These are phyloP conservation scores for Mamestra configurata DNA, from an alignment of 1,140 invertebrate genomes.

Conservation along the genomic window DNA sequence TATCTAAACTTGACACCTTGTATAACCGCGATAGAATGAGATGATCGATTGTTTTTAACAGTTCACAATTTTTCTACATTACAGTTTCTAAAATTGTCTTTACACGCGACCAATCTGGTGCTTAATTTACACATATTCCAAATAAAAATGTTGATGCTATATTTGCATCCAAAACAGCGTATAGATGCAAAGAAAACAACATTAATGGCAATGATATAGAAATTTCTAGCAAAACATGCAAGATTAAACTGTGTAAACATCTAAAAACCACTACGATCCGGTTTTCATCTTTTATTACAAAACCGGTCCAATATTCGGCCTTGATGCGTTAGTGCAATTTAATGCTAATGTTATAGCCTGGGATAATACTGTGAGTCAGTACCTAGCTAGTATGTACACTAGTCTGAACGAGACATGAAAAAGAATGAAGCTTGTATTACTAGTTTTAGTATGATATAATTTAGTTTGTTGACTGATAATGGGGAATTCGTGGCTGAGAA, in stretches of 20 bases:
- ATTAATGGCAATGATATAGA: not conserved
- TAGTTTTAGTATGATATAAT: not conserved
- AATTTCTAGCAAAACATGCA: not conserved
- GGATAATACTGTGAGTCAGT: conserved; percentile 17
- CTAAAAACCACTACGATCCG: not conserved
- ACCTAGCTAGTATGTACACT: not conserved
- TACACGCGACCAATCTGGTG: not conserved
- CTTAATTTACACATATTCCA: not conserved
- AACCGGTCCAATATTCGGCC: conserved; percentile 32
- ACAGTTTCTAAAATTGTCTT: not conserved
- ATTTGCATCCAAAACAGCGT: not conserved
- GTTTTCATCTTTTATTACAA: conserved; percentile 17
- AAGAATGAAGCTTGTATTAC: conserved; percentile 2
- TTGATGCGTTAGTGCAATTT: conserved; percentile 36
- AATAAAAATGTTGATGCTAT: not conserved
- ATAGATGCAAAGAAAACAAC: not conserved
- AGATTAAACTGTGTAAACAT: conserved; percentile 18
- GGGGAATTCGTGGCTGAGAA: not conserved
- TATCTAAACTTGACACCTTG: too few species aligned
- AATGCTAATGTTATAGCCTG: conserved; percentile 18
- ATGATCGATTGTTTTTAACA: too few species aligned
- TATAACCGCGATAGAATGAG: too few species aligned
- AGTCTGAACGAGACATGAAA: not conserved
- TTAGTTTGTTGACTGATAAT: not conserved
- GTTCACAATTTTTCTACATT: too few species aligned